These are phyloP conservation scores for Psix sp. DNA, from an alignment of 1,140 invertebrate species.

Conservation along the genomic window DNA sequence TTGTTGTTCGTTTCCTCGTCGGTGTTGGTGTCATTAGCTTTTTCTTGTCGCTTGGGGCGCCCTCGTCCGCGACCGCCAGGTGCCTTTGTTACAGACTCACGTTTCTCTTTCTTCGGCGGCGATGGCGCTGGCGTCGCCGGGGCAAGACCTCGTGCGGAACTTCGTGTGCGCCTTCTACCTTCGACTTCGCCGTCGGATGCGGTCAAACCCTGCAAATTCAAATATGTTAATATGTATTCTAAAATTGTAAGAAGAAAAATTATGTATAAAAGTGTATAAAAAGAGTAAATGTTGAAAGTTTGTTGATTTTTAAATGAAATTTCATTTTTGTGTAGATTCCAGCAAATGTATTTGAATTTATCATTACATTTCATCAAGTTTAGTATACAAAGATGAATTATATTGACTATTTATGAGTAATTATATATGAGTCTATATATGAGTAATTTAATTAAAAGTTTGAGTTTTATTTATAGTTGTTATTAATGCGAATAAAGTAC, in stretches of 20 bases:
- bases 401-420: too few species aligned
- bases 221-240: not conserved
- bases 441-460: too few species aligned
- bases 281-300: not conserved
- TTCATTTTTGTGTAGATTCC: too few species aligned
- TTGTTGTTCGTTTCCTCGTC: slow-evolving; percentile 72
- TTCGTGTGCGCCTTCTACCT: slow-evolving; percentile 76
- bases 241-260: too few species aligned
- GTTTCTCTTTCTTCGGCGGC: slow-evolving; percentile 75
- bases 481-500: too few species aligned
- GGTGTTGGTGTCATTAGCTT: slow-evolving; percentile 68
- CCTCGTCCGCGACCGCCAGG: slow-evolving; percentile 70
- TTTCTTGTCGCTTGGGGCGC: slow-evolving; percentile 73
- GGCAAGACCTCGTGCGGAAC: slow-evolving; percentile 72
- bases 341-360: too few species aligned
- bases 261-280: not conserved
- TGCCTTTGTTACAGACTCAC: slow-evolving; percentile 68
- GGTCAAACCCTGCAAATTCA: slow-evolving; percentile 68
- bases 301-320: too few species aligned
- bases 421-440: too few species aligned
- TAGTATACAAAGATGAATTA: too few species aligned
- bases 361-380: too few species aligned
- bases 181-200: slow-evolving; percentile 71
- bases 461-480: too few species aligned
- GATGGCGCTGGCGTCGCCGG: slow-evolving; percentile 70